Base-by-base conservation (phyloP, 30 jellyfish, hydroid and myxozoan species). In the Aurelia aurita complex sp. Pacific region DNA sequence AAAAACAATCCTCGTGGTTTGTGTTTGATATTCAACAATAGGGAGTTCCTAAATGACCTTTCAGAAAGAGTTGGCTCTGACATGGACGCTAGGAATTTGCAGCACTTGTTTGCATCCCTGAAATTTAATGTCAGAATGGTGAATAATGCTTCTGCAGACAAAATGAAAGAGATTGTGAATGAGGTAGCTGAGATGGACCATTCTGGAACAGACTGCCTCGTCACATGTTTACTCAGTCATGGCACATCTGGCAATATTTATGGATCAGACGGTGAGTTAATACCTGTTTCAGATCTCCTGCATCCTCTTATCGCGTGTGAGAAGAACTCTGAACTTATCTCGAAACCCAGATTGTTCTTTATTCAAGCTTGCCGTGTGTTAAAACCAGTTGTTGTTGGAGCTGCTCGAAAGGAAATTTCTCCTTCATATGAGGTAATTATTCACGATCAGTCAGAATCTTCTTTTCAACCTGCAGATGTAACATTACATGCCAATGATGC, bases 301-400 rank as follows among this genome's bases (percentile, higher is more conserved):
- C 77, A 87, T 61, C 94, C 94, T 18, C 66, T 92, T 0, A 64
- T 88, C 4, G 46, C 57, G 61, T 88, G 96, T 29, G 79, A 82
- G 23, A 78, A 32, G 42, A 66, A 69, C 46, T 80, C 85, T 5
- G 69, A 38, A 54, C 90, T 92, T 18, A 40, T 65, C 14, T 84
- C 61, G 15, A 87, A 66, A 64, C 98, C 98, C 36, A 81, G 86
- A 67, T 35, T 92, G 67, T 92, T 92, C 85, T 77, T 92, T 71
- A 92, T 92, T 12, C 98, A 92, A 82, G 97, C 98, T 3, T 92
- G 98, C 69, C 82, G 98, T 8, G 82, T 80, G 40, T 65, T 23
- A 5, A 57, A 74, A 71, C 70, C 51, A 54, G 60, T 11, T 9
- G 17, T 34, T 9, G 63, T 10, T 16, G 78, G 74, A 1, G 69